Evolutionary conservation across 2,797 vertebrate genomes (phyloP), one percentile per base, ranked within the genome.

Genomic region (Dicrostonyx torquatus): DNA sequence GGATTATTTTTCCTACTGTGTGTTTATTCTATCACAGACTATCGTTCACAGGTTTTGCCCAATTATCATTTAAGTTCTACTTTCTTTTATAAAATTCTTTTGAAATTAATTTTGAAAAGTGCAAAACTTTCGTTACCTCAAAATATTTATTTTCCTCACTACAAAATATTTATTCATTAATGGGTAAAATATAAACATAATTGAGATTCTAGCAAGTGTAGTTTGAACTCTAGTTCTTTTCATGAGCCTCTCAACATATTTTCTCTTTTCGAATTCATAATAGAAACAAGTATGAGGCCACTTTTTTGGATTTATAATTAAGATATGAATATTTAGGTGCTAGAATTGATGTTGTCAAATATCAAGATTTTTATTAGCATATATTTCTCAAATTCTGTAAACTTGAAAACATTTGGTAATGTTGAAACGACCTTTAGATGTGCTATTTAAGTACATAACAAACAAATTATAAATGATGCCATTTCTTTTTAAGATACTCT

Each of bases 401-500:
- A 75, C 45, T 50, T 89, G 9, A 62, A 48, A 94, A 37, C 68
- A 50, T 80, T 89, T 94, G 93, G 18, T 94, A 89, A 93, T 48
- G 2, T 55, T 92, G 45, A 86, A 83, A 89, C 90, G 45, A 86
- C 58, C 24, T 92, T 94, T 66, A 89, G 2, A 72, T 86, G 78
- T 86, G 6, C 55, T 45, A 40, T 89, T 10, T 76, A 89, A 89
- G 1, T 60, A 72, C 2, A 37, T 85, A 66, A 82, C 83, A 58
- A 84, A 58, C 22, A 48, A 90, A 37, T 92, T 55, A 40, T 88
- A 86, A 91, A 72, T 5, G 60, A 7, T 48, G 14, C 3, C 77
- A 84, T 93, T 87, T 90, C 6, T 70, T 85, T 96, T 94, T 95
- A 37, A 91, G 89, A 94, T 80, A 83, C 84, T 80, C 91, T 78